Evolutionary conservation across 2,113 vertebrate species (phyloP).

Genomic region (Plectropomus leopardus): DNA sequence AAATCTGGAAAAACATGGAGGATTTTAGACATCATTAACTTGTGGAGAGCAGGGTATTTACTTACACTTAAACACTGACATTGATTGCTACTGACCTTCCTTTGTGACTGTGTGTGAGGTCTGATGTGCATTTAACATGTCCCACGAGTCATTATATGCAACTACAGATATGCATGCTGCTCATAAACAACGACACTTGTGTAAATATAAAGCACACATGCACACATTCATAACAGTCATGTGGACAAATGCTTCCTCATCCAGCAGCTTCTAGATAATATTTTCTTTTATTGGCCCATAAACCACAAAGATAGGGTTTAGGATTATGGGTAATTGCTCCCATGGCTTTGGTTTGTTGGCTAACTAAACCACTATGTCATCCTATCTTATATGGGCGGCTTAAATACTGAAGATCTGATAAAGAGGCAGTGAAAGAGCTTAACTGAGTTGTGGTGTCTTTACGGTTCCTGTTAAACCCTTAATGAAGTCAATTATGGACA

Average conservation of each 20-base stretch:
- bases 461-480: slow-evolving; percentile 24
- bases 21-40: slow-evolving; percentile 36
- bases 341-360: slow-evolving; percentile 28
- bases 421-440: slow-evolving; percentile 28
- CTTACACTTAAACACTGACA: slow-evolving; percentile 36
- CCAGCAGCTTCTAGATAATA: slow-evolving; percentile 17
- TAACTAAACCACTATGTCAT: slow-evolving; percentile 32
- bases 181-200: slow-evolving; percentile 31
- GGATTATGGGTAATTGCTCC: slow-evolving; percentile 32
- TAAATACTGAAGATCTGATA: slow-evolving; percentile 25
- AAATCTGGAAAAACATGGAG: slow-evolving; percentile 52
- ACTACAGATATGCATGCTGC: not conserved
- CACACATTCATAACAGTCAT: slow-evolving; percentile 6
- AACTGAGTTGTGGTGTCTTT: slow-evolving; percentile 28
- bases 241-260: slow-evolving; percentile 30
- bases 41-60: slow-evolving; percentile 27
- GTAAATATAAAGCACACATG: slow-evolving; percentile 2
- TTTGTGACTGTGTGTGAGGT: slow-evolving; percentile 55
- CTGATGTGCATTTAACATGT: slow-evolving; percentile 40
- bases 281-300: slow-evolving; percentile 40
- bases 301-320: slow-evolving; percentile 27
- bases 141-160: slow-evolving; percentile 13
- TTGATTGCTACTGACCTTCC: slow-evolving; percentile 43
- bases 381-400: not conserved
- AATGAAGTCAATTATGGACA: slow-evolving; percentile 36